Conservation (phyloP, 2,113 vertebrate species). For the Lagopus leucura region DNA sequence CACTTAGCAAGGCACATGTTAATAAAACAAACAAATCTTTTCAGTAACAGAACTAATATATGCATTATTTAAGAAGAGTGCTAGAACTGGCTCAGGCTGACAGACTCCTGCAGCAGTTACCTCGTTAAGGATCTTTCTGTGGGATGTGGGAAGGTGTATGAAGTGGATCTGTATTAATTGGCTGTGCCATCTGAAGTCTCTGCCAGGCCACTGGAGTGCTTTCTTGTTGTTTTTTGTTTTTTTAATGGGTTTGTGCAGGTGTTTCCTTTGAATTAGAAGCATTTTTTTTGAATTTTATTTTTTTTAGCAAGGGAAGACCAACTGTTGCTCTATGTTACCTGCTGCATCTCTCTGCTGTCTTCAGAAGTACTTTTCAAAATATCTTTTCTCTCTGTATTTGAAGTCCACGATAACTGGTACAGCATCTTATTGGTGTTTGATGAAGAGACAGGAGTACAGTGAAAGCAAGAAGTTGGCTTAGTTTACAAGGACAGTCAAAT, state of each 20-base stretch:
- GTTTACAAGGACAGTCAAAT: slow-evolving; percentile 6
- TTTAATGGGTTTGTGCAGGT: slow-evolving; percentile 74
- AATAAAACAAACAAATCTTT: slow-evolving; percentile 71
- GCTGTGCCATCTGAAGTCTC: slow-evolving; percentile 31
- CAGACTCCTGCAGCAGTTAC: slow-evolving; percentile 22
- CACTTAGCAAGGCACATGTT: slow-evolving; percentile 30
- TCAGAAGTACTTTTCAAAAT: slow-evolving; percentile 5
- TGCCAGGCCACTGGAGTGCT: slow-evolving; percentile 49
- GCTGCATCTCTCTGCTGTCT: background rate
- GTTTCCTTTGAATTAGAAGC: slow-evolving; percentile 70
- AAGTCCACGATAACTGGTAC: background rate
- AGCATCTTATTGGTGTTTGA: background rate
- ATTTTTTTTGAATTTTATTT: background rate
- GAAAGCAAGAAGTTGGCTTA: background rate
- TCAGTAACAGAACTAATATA: slow-evolving; percentile 35
- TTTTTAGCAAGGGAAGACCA: slow-evolving; percentile 48
- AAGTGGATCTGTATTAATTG: slow-evolving; percentile 57
- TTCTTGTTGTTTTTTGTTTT: background rate
- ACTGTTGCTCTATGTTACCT: slow-evolving; percentile 43
- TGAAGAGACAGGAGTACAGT: background rate
- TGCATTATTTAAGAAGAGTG: slow-evolving; percentile 68
- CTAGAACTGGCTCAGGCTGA: slow-evolving; percentile 40
- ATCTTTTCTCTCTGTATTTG: background rate
- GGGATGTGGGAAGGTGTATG: slow-evolving; percentile 28
- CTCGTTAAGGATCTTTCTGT: slow-evolving; percentile 56